phyloP scores from a whole-genome alignment of 1,140 invertebrate genomes.

The Temnothorax longispinosus region DNA sequence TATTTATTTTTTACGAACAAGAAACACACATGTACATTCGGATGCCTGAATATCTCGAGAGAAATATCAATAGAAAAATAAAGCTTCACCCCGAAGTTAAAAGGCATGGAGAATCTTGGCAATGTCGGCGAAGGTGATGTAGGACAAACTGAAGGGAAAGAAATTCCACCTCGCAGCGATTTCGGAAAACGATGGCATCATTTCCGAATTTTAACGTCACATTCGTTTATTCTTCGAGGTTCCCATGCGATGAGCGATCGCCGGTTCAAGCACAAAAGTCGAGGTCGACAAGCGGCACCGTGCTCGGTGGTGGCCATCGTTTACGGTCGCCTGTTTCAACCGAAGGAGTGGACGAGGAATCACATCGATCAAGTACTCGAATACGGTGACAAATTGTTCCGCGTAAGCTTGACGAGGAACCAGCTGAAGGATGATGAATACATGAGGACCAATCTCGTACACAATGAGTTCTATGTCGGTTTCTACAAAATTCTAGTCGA shows the following conservation, averaged over 20 bases:
- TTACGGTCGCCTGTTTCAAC: slow-evolving; percentile 74
- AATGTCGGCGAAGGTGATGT: slow-evolving; percentile 49
- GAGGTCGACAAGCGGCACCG: slow-evolving; percentile 76
- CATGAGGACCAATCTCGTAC: slow-evolving; percentile 71
- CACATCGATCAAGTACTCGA: slow-evolving; percentile 75
- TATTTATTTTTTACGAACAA: neutral
- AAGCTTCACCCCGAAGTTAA: slow-evolving; percentile 20
- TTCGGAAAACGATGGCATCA: slow-evolving; percentile 74
- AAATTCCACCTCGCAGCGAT: neutral
- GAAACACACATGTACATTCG: neutral
- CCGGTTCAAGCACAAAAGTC: slow-evolving; percentile 77
- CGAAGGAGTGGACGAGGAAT: slow-evolving; percentile 72
- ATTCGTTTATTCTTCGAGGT: slow-evolving; percentile 73
- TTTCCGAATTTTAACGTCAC: slow-evolving; percentile 69
- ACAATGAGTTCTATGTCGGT: slow-evolving; percentile 78
- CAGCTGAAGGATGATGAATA: slow-evolving; percentile 69
- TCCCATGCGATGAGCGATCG: slow-evolving; percentile 71
- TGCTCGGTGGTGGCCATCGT: slow-evolving; percentile 74
- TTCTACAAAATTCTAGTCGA: slow-evolving; percentile 76
- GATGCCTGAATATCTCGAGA: slow-evolving; percentile 4
- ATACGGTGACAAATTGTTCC: slow-evolving; percentile 77
- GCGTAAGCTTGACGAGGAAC: slow-evolving; percentile 67
- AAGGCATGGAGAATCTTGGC: neutral
- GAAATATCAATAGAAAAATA: neutral
- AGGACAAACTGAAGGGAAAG: neutral